Evolutionary conservation across 2,113 vertebrate genomes (phyloP).

Genomic region (Reinhardtius hippoglossoides): DNA sequence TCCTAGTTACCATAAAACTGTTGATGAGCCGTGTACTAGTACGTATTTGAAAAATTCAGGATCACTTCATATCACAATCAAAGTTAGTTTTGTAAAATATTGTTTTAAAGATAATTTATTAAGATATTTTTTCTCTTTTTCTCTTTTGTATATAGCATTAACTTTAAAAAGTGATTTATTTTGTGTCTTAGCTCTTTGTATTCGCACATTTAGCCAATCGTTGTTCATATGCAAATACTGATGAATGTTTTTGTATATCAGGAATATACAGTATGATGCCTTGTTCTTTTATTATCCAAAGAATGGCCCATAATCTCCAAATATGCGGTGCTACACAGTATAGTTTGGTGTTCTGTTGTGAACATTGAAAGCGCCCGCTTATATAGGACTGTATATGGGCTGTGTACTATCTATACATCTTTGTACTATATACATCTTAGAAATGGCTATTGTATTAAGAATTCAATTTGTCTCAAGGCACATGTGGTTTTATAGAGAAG

Average conservation of each 20-base stretch:
- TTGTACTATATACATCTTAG: conserved; percentile 61
- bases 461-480: conserved; percentile 74
- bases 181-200: conserved; percentile 77
- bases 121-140: conserved; percentile 69
- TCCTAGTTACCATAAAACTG: conserved; percentile 53
- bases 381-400: conserved; percentile 56
- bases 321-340: conserved; percentile 54
- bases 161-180: conserved; percentile 71
- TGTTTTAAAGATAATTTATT: conserved; percentile 84
- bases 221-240: conserved; percentile 78
- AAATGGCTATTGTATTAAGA: conserved; percentile 69
- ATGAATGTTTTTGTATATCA: conserved; percentile 82
- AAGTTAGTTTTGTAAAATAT: conserved; percentile 80
- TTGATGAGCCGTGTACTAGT: conserved; percentile 66
- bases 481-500: conserved; percentile 66
- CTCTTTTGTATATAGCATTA: conserved; percentile 79
- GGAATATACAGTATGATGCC: conserved; percentile 72
- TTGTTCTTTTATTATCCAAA: conserved; percentile 74
- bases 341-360: conserved; percentile 42
- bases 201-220: conserved; percentile 72
- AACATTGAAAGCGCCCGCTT: conserved; percentile 44
- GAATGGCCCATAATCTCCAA: conserved; percentile 56
- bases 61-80: conserved; percentile 73
- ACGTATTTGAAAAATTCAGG: conserved; percentile 67
- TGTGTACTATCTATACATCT: conserved; percentile 62